These are phyloP conservation scores for Cyclina sinensis DNA, from an alignment of 1,140 invertebrate species.

Conservation along the genomic window DNA sequence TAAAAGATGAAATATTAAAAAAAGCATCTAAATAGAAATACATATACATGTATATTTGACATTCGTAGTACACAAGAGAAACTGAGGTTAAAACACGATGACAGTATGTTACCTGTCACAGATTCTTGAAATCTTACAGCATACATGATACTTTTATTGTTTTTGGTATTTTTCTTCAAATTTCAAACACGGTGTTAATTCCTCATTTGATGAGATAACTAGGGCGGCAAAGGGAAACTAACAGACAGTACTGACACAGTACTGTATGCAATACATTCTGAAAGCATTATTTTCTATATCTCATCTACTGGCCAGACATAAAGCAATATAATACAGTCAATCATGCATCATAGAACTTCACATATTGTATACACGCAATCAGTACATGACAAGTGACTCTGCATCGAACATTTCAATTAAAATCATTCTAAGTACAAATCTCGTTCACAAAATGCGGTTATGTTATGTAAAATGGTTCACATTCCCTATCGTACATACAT, in stretches of 20 bases:
- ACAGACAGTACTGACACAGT: not conserved
- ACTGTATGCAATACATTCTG: not conserved
- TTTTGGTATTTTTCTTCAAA: no score
- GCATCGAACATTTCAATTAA: no score
- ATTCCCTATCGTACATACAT: no score
- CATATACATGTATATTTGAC: not conserved
- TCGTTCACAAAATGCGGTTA: no score
- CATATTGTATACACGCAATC: not conserved
- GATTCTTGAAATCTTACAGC: not conserved
- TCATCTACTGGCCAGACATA: slow-evolving; percentile 17
- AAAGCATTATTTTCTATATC: not conserved
- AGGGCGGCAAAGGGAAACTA: not conserved
- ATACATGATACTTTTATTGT: no score
- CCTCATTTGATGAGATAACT: slow-evolving; percentile 19
- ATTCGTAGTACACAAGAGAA: not conserved
- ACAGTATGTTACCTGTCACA: not conserved
- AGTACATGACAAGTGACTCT: no score
- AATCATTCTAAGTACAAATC: no score
- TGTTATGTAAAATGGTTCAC: no score
- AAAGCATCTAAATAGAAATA: slow-evolving; percentile 28
- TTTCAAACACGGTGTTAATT: not conserved
- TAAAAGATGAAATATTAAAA: slow-evolving; percentile 24
- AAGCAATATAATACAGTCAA: not conserved
- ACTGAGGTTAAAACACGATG: not conserved
- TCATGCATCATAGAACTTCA: not conserved